Evolutionary conservation across 2,797 vertebrate genomes (phyloP).

Genomic region (Crypturellus tataupa): DNA sequence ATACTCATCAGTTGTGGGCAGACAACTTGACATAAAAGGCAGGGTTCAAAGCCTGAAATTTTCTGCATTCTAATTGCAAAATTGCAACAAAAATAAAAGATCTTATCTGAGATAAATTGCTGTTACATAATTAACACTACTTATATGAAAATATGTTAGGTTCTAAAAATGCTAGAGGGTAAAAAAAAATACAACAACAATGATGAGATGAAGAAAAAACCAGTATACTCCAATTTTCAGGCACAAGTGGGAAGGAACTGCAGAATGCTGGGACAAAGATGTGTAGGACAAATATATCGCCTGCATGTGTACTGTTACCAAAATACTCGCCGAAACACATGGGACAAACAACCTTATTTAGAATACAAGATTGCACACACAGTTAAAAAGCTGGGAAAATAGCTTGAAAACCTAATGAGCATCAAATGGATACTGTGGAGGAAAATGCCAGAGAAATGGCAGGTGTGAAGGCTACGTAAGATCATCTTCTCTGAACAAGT

Average conservation of each 20-base stretch:
- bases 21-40: constrained; percentile 73
- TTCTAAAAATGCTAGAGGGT: constrained; percentile 75
- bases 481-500: constrained; percentile 64
- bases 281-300: constrained; percentile 78
- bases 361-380: constrained; percentile 75
- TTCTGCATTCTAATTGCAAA: constrained; percentile 75
- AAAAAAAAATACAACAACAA: constrained; percentile 77
- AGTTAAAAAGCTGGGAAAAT: constrained; percentile 77
- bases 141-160: constrained; percentile 73
- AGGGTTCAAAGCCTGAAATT: constrained; percentile 73
- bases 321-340: constrained; percentile 76
- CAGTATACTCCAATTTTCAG: constrained; percentile 74
- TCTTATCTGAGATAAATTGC: constrained; percentile 76
- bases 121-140: constrained; percentile 76
- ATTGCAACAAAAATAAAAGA: constrained; percentile 76
- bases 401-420: constrained; percentile 77
- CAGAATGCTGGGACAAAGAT: constrained; percentile 78
- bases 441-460: constrained; percentile 75
- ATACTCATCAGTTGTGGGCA: constrained; percentile 70
- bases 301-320: constrained; percentile 77
- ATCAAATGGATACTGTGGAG: constrained; percentile 74
- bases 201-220: constrained; percentile 64
- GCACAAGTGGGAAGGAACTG: constrained; percentile 75
- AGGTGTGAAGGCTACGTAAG: constrained; percentile 75
- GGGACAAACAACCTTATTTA: constrained; percentile 75